Base-by-base conservation (phyloP, 2,113 vertebrate genomes). In the Callopanchax toddi region DNA sequence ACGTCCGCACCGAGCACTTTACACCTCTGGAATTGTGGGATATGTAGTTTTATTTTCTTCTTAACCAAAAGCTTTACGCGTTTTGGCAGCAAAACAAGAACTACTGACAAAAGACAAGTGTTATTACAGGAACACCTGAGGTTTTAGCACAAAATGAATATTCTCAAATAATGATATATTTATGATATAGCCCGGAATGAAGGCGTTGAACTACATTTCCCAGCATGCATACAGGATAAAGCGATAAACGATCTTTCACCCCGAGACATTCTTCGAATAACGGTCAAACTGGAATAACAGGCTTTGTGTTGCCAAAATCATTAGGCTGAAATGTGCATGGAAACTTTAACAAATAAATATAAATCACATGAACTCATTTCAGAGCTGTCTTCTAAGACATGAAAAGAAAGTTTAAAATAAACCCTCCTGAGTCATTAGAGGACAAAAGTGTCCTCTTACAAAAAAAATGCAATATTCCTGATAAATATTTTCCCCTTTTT, bases 1-100 rank as follows among this genome's bases (percentile, higher is more conserved):
- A 92, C 87, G 89, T 90, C 87, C 76, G 87, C 79, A 75, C 68
- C 58, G 60, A 4, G 2, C 51, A 0, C 4, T 10, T 45, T 26
- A 29, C 59, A 45, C 50, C 22, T 18, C 0, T 1, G 18, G 85
- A 52, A 75, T 78, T 66, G 1, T 88, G 86, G 86, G 83, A 80
- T 2, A 48, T 78, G 78, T 40, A 79, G 86, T 84, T 15, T 12
- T 17, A 5, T 18, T 18, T 34, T 18, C 0, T 0, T 4, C 7
- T 6, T 5, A 52, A 53, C 11, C 29, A 32, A 32, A 7, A 6
- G 1, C 29, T 1, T 1, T 3, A 8, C 10, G 29, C 29, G 6
- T 32, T 32, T 11, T 17, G 3, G 37, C 17, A 16, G 12, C n/a
- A 1, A 44, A 49, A 20, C 23, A n/a, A 21, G 0, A 8, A 48